Evolutionary conservation across 2,113 vertebrate species (phyloP).

Genomic region (Syrrhaptes paradoxus): DNA sequence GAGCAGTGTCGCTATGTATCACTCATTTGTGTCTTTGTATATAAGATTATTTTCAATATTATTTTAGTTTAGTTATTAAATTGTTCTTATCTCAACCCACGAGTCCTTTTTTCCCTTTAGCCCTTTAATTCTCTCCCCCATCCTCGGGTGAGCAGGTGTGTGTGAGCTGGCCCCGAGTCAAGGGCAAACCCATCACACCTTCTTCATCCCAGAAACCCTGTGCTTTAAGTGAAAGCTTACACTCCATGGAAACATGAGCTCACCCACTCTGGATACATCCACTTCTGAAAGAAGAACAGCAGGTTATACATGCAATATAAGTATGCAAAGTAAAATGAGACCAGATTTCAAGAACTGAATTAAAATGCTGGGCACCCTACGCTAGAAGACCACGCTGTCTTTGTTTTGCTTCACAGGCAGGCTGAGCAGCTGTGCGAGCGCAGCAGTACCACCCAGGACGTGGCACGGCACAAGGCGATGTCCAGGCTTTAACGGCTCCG

Average conservation of each 20-base stretch:
- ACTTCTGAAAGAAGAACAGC: neutral
- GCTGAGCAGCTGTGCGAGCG: neutral
- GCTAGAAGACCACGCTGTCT: accelerated
- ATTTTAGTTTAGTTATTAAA: no score
- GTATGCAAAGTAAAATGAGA: neutral
- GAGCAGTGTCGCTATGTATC: no score
- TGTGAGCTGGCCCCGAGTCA: no score
- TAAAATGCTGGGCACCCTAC: neutral
- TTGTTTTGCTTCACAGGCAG: neutral
- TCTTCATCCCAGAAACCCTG: neutral
- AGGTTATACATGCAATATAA: neutral
- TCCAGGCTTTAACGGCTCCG: neutral
- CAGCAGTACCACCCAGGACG: neutral
- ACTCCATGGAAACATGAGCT: neutral
- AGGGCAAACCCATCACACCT: no score
- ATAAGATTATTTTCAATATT: no score
- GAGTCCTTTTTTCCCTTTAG: no score
- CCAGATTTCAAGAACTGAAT: neutral
- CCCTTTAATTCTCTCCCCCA: no score
- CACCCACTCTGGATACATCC: neutral
- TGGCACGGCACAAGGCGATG: neutral
- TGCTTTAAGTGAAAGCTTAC: neutral
- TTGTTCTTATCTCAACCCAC: no score
- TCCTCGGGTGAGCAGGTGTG: no score
- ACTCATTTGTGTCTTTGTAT: no score